Percentiles rank a stretch among this genome's conserved stretches.
These are phyloP conservation scores for Pseudomyrmex sp. DNA, from an alignment of 1,140 invertebrate species.

Conservation along the genomic window DNA sequence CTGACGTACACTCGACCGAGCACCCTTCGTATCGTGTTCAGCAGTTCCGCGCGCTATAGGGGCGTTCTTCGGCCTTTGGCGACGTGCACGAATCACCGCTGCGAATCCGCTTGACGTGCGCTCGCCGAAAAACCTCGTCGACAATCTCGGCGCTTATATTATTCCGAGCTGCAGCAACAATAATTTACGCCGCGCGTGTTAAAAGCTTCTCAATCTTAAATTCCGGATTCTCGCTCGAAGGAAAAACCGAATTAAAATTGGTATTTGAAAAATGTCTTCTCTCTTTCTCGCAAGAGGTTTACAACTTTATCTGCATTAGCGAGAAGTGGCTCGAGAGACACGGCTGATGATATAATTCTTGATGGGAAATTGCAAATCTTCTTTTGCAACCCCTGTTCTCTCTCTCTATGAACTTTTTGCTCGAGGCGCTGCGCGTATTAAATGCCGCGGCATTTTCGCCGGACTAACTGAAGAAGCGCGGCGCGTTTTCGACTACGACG, in stretches of 20 bases:
- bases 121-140: conserved; percentile 46
- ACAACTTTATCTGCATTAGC: background rate
- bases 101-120: conserved; percentile 61
- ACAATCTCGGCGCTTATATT: conserved; percentile 42
- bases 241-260: background rate
- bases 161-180: conserved; percentile 32
- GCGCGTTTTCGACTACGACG: conserved; percentile 30
- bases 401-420: conserved; percentile 11
- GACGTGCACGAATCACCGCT: conserved; percentile 63
- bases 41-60: conserved; percentile 67
- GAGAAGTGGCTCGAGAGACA: background rate
- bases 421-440: conserved; percentile 54
- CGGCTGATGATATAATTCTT: background rate
- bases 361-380: background rate
- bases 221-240: too few relatives aligned
- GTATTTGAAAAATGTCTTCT: background rate
- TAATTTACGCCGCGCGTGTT: background rate
- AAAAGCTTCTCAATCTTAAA: background rate
- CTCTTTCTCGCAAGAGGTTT: background rate
- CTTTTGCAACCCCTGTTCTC: conserved; percentile 1
- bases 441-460: conserved; percentile 48
- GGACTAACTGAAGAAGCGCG: background rate
- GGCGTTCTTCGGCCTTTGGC: conserved; percentile 74
- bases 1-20: conserved; percentile 83
- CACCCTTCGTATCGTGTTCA: conserved; percentile 78